These are phyloP conservation scores for Phasianus colchicus DNA, from an alignment of 2,113 vertebrate genomes.

Conservation along the genomic window DNA sequence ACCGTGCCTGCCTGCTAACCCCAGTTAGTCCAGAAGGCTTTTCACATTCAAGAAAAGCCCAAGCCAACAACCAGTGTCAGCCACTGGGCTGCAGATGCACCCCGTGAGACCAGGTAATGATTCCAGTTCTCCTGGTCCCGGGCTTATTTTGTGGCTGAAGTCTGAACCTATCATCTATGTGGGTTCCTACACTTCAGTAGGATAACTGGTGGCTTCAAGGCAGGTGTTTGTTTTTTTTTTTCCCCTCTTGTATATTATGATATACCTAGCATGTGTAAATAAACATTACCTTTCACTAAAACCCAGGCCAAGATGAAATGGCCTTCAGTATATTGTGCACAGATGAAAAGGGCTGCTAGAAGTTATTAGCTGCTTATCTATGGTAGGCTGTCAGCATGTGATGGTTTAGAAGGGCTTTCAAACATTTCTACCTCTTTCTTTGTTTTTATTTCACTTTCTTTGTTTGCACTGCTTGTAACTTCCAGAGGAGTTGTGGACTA, in stretches of 20 bases:
- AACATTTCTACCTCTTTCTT: constrained; percentile 16
- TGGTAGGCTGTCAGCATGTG: not conserved
- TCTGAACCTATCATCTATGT: fast-evolving
- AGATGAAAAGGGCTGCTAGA: not conserved
- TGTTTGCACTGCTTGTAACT: constrained; percentile 8
- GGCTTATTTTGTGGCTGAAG: not conserved
- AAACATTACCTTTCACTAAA: constrained; percentile 23
- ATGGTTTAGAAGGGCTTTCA: constrained; percentile 43
- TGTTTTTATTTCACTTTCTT: constrained; percentile 34
- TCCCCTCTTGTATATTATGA: not conserved
- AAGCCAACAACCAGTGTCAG: not conserved
- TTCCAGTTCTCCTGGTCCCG: not conserved
- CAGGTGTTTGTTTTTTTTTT: not conserved
- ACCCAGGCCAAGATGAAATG: not conserved
- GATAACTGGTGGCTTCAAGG: not conserved
- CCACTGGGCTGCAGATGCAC: fast-evolving
- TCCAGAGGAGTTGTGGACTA: not conserved
- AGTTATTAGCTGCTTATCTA: not conserved
- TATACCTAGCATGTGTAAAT: constrained; percentile 7
- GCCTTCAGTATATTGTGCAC: not conserved
- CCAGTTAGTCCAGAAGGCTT: not conserved
- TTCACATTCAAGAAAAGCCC: not conserved
- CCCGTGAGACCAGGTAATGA: fast-evolving
- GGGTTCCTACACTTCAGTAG: not conserved
- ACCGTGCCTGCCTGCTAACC: not conserved